Percentiles rank a stretch among this genome's conserved stretches.
Conservation (phyloP, 2,113 vertebrate species). For the Osmerus eperlanus region DNA sequence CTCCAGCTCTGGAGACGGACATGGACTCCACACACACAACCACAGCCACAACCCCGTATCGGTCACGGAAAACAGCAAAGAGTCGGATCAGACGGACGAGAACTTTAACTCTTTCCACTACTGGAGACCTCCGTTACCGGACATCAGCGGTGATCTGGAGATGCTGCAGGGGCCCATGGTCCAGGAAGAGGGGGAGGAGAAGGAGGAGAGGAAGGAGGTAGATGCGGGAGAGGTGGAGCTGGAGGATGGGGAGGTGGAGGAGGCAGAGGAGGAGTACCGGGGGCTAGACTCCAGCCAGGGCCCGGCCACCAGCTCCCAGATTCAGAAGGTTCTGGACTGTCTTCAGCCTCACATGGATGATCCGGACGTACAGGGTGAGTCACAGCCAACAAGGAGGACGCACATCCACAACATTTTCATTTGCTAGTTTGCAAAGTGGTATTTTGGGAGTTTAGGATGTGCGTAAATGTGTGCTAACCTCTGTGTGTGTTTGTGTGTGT, state of each 20-base stretch:
- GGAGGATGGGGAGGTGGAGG: constrained; percentile 36
- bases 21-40: constrained; percentile 23
- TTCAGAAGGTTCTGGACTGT: constrained; percentile 83
- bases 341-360: constrained; percentile 82
- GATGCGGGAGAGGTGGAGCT: not conserved
- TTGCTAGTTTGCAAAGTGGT: not conserved
- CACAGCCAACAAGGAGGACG: not conserved
- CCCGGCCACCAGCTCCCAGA: constrained; percentile 77
- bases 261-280: constrained; percentile 30
- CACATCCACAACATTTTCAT: not conserved
- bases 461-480: not conserved
- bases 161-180: constrained; percentile 65
- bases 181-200: constrained; percentile 23
- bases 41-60: constrained; percentile 14
- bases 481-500: not conserved
- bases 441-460: not conserved
- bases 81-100: constrained; percentile 63
- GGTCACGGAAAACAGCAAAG: constrained; percentile 52
- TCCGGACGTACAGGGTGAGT: constrained; percentile 83
- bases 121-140: constrained; percentile 84
- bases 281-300: constrained; percentile 45
- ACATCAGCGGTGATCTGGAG: constrained; percentile 83
- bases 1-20: constrained; percentile 19
- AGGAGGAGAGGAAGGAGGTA: constrained; percentile 11
- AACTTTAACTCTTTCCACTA: constrained; percentile 79